A percentile compares a stretch with the other conserved stretches of the same genome.
These are phyloP conservation scores for Notodonta dromedarius DNA, from an alignment of 2,888 invertebrate species.

Conservation along the genomic window DNA sequence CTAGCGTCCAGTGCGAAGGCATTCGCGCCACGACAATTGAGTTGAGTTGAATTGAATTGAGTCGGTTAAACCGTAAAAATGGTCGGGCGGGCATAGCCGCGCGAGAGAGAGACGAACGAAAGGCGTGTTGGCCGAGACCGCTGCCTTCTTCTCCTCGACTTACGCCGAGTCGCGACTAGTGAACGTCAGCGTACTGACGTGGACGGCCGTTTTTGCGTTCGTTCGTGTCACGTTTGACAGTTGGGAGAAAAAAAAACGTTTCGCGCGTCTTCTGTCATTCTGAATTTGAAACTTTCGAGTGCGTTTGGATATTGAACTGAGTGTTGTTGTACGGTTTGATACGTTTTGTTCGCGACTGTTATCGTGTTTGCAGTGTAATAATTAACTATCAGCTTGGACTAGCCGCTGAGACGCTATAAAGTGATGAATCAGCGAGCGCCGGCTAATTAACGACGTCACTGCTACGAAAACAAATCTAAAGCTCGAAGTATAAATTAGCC, in stretches of 20 bases:
- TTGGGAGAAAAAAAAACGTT: conserved; percentile 69
- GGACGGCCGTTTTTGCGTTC: conserved; percentile 69
- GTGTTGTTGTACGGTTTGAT: conserved; percentile 49
- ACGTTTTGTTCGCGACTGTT: conserved; percentile 47
- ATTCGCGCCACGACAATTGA: conserved; percentile 83
- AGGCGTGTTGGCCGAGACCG: conserved; percentile 82
- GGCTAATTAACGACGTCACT: conserved; percentile 79
- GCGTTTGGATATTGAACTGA: conserved; percentile 60
- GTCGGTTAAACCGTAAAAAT: conserved; percentile 83
- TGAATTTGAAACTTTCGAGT: conserved; percentile 67
- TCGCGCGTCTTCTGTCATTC: conserved; percentile 77
- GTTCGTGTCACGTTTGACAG: conserved; percentile 67
- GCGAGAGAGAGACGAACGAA: conserved; percentile 82
- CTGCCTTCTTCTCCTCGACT: conserved; percentile 84
- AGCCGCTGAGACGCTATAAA: conserved; percentile 78
- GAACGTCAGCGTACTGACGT: conserved; percentile 80
- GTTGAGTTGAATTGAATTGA: conserved; percentile 85
- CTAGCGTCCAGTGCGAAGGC: conserved; percentile 81
- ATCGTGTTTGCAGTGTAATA: conserved; percentile 65
- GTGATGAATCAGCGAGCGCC: conserved; percentile 83
- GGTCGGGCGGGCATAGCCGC: conserved; percentile 78
- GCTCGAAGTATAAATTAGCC: conserved; percentile 53
- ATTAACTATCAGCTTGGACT: conserved; percentile 68
- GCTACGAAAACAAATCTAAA: conserved; percentile 78
- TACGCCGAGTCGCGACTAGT: conserved; percentile 80